Percentiles rank a stretch among this genome's conserved stretches.
Evolutionary conservation across 2,888 invertebrate species (phyloP).

Genomic region (Drosophila kuntzei): DNA sequence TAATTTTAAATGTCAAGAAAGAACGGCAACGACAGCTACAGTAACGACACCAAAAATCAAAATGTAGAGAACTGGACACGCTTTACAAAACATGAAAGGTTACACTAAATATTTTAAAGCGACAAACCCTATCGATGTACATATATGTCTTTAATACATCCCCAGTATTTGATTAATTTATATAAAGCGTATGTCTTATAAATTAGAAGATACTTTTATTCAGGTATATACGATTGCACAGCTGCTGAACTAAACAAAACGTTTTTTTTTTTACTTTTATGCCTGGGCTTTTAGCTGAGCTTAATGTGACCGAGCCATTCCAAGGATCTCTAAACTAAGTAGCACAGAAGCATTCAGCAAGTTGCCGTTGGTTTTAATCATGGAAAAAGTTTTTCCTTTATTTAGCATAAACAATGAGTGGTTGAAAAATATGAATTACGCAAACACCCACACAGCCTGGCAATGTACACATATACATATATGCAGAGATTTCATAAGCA

Average conservation of each 20-base stretch:
- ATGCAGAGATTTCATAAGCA: conserved; percentile 62
- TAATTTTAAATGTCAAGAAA: neutral
- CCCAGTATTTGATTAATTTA: neutral
- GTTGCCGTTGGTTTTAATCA: conserved; percentile 73
- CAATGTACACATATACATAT: neutral
- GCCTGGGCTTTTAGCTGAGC: conserved; percentile 20
- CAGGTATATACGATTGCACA: neutral
- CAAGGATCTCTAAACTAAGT: neutral
- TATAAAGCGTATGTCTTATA: neutral
- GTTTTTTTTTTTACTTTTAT: conserved; percentile 65
- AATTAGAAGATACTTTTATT: neutral
- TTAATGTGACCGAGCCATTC: neutral
- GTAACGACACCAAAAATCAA: neutral
- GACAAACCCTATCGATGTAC: too few species aligned
- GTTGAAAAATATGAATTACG: conserved; percentile 76
- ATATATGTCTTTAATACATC: too few species aligned
- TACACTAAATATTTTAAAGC: neutral
- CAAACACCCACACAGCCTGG: conserved; percentile 50
- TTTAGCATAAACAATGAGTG: conserved; percentile 77
- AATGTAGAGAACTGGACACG: neutral
- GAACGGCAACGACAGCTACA: neutral
- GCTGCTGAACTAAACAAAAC: conserved; percentile 22
- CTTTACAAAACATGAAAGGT: neutral
- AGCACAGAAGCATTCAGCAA: conserved; percentile 37
- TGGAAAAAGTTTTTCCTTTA: conserved; percentile 79